Evolutionary conservation across 1,140 invertebrate species (phyloP).

Genomic region (Fopius arisanus): DNA sequence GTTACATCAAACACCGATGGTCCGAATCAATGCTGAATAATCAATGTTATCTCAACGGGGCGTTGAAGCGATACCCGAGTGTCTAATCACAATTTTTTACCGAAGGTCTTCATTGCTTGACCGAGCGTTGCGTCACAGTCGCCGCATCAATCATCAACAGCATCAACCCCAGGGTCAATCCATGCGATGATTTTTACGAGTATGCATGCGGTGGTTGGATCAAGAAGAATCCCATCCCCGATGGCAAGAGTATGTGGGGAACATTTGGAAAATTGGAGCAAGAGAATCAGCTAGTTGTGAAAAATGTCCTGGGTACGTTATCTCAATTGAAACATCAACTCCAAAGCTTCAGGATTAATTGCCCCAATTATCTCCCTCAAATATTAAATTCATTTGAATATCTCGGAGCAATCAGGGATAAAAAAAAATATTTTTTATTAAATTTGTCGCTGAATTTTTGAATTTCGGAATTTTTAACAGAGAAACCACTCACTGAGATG

Average conservation of each 20-base stretch:
- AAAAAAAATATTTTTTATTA: no score
- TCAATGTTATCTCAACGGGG: background rate
- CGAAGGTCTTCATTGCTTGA: slow-evolving; percentile 72
- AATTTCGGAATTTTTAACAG: slow-evolving; percentile 49
- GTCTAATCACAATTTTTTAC: slow-evolving; percentile 29
- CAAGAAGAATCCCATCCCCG: slow-evolving; percentile 88
- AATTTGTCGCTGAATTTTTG: slow-evolving; percentile 17
- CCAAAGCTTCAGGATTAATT: no score
- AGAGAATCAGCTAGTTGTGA: slow-evolving; percentile 91
- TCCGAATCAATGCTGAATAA: background rate
- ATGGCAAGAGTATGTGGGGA: slow-evolving; percentile 92
- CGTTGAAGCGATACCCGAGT: background rate
- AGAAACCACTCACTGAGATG: slow-evolving; percentile 69
- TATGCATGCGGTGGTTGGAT: slow-evolving; percentile 95
- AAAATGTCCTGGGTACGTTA: slow-evolving; percentile 82
- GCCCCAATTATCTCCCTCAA: no score
- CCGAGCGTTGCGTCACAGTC: slow-evolving; percentile 84
- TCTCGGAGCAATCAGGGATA: no score
- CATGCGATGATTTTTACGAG: slow-evolving; percentile 95
- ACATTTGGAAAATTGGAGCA: slow-evolving; percentile 94
- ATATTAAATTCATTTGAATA: no score
- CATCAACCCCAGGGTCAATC: slow-evolving; percentile 81
- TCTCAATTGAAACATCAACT: no score
- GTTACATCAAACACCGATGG: slow-evolving; percentile 56
- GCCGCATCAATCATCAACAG: slow-evolving; percentile 85